phyloP scores from a whole-genome alignment of 2,113 vertebrate genomes.

The Dipodomys stephensi region DNA sequence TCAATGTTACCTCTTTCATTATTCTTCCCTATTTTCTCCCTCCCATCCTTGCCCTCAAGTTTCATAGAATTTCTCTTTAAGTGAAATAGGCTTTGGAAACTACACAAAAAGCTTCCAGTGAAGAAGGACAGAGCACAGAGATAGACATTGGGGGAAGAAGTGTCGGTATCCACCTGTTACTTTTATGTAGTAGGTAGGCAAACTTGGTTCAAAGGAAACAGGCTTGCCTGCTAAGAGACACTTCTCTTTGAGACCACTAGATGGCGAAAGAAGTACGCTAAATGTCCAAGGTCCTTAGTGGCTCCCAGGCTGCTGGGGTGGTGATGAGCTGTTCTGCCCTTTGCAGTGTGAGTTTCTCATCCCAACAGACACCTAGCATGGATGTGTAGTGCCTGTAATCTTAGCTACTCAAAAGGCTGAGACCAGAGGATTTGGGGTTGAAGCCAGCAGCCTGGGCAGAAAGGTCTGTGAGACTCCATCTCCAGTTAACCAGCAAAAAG shows the following conservation, averaged over 20 bases:
- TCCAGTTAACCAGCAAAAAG: no score
- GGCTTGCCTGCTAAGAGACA: background rate
- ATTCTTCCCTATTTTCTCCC: no score
- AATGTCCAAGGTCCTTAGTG: rapidly evolving
- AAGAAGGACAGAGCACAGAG: background rate
- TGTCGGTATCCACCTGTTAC: background rate
- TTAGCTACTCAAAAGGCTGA: no score
- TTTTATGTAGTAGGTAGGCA: background rate
- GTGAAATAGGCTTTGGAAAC: background rate
- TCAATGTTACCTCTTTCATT: no score
- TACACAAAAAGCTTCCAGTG: background rate
- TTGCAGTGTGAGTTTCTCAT: rapidly evolving
- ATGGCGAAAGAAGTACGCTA: constrained; percentile 34
- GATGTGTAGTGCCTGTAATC: background rate
- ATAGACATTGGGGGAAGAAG: background rate
- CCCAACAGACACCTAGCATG: background rate
- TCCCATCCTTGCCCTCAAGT: no score
- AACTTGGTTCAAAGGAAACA: rapidly evolving
- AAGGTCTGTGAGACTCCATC: no score
- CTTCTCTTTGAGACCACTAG: background rate
- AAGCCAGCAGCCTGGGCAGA: no score
- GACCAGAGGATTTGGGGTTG: no score
- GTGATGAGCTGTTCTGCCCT: background rate
- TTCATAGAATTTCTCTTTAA: background rate
- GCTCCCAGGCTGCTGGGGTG: background rate